Conservation (phyloP, 2,888 invertebrate genomes). For the Protonemura montana region DNA sequence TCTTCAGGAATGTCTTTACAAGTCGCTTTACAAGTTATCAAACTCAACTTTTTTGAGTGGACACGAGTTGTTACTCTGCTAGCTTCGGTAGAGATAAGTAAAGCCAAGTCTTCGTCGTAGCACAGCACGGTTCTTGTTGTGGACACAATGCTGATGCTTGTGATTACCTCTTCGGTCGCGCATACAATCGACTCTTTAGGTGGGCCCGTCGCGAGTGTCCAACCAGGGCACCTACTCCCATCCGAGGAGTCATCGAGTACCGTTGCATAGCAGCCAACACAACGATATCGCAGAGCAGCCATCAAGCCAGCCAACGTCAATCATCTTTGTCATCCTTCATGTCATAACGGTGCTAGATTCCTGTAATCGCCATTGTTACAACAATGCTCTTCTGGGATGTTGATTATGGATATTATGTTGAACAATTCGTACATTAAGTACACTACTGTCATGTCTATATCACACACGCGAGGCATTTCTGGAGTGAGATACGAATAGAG, state of each 20-base stretch:
- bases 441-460: not conserved
- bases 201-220: not conserved
- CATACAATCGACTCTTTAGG: not conserved
- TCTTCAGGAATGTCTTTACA: not conserved
- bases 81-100: not conserved
- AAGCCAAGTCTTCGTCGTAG: not conserved
- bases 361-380: not conserved
- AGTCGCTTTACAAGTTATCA: not conserved
- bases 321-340: constrained; percentile 4
- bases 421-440: not conserved
- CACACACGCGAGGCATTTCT: not conserved
- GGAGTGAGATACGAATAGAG: not conserved
- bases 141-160: not conserved
- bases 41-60: not conserved
- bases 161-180: not conserved
- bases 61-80: not conserved
- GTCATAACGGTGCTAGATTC: not conserved
- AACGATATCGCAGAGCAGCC: not conserved
- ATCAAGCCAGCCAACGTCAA: not conserved
- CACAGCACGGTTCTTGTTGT: not conserved
- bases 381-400: not conserved
- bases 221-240: not conserved
- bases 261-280: not conserved
- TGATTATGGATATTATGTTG: not conserved
- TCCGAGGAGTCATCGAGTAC: not conserved